Conservation (phyloP, 2,113 vertebrate species). For the Scomber japonicus region DNA sequence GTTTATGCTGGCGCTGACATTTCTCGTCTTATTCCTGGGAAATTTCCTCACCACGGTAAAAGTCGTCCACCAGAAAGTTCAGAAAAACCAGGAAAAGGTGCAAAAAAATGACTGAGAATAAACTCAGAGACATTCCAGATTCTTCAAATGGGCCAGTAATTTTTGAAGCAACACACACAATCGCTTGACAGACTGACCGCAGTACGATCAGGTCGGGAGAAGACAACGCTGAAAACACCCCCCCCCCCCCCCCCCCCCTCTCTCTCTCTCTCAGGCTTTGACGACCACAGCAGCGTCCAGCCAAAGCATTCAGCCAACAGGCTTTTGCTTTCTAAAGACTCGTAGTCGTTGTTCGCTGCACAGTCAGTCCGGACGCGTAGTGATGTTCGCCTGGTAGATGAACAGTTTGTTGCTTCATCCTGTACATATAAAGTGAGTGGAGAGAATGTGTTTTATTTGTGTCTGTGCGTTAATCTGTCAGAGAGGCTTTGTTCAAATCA, state of each 20-base stretch:
- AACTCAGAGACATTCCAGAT: constrained; percentile 1
- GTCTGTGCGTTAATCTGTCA: constrained; percentile 59
- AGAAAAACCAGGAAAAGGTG: constrained; percentile 89
- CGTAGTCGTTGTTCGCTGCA: constrained; percentile 41
- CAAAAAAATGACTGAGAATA: constrained; percentile 83
- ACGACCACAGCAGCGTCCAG: constrained; percentile 28
- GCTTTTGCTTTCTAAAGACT: constrained; percentile 36
- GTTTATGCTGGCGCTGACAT: constrained; percentile 93
- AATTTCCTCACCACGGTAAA: constrained; percentile 97
- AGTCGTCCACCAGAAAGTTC: constrained; percentile 94
- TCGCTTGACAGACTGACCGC: constrained; percentile 30
- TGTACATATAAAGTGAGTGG: constrained; percentile 42
- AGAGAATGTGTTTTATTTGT: constrained; percentile 49
- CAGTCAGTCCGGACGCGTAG: constrained; percentile 21
- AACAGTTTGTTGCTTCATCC: constrained; percentile 52
- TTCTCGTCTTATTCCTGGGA: constrained; percentile 96
- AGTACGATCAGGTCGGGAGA: constrained; percentile 6
- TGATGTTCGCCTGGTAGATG: constrained; percentile 23
- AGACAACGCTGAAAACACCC: neutral
- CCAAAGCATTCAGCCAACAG: constrained; percentile 31
- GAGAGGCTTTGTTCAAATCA: constrained; percentile 59
- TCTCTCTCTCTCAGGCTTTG: constrained; percentile 43
- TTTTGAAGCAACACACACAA: constrained; percentile 48
- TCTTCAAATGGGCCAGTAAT: constrained; percentile 45
- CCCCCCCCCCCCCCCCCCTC: neutral